Evolutionary conservation across 2,113 vertebrate species (phyloP).

Genomic region (Myiopsitta monachus): DNA sequence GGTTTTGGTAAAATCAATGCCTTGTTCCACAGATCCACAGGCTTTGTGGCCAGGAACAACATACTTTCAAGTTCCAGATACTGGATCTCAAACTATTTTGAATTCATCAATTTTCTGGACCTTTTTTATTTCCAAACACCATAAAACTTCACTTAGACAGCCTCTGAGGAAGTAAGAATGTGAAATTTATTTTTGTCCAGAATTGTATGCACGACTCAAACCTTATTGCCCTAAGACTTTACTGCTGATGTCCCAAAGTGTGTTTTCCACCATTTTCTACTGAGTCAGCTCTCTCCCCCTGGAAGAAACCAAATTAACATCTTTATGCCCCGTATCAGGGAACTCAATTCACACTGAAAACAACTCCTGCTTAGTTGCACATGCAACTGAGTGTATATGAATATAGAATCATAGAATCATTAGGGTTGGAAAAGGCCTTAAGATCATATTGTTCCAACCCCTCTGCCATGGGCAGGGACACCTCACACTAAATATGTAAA

Average conservation of each 20-base stretch:
- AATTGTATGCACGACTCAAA: background rate
- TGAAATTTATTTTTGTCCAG: background rate
- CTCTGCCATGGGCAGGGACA: too few relatives aligned
- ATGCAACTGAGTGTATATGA: background rate
- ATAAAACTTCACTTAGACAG: background rate
- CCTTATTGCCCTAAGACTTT: background rate
- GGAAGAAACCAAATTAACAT: background rate
- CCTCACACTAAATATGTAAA: background rate
- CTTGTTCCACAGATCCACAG: background rate
- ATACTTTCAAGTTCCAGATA: background rate
- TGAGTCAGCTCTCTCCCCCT: fast-evolving
- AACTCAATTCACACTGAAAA: background rate
- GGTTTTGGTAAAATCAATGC: background rate
- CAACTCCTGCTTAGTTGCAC: background rate
- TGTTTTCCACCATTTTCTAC: background rate
- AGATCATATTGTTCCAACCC: too few relatives aligned
- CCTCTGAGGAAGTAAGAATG: background rate
- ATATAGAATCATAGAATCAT: too few relatives aligned
- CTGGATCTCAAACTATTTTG: background rate
- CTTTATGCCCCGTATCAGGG: background rate
- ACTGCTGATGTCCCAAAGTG: background rate
- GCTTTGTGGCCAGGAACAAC: background rate
- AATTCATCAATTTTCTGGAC: background rate
- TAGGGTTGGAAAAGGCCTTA: too few relatives aligned
- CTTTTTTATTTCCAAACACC: background rate